phyloP scores from a whole-genome alignment of 2,113 vertebrate genomes.

The Pavo muticus region DNA sequence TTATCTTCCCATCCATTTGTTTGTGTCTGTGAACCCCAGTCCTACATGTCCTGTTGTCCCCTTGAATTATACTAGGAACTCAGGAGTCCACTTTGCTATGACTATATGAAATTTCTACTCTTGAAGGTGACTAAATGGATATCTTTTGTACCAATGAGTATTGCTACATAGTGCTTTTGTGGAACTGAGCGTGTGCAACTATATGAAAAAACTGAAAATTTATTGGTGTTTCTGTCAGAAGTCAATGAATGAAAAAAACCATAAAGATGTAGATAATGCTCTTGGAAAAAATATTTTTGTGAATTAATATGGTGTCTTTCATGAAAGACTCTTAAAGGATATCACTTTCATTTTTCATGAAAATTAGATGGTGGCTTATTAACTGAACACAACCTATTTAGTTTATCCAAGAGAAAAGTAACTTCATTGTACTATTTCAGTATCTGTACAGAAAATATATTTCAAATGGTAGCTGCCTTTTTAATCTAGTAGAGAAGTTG shows the following conservation, averaged over 20 bases:
- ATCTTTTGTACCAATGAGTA: background rate
- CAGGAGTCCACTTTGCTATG: background rate
- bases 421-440: conserved; percentile 12
- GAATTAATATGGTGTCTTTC: background rate
- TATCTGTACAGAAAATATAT: background rate
- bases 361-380: background rate
- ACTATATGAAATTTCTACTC: background rate
- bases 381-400: conserved; percentile 6
- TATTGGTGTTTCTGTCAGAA: background rate
- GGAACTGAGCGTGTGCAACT: background rate
- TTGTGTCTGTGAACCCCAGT: background rate
- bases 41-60: background rate
- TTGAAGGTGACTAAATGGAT: background rate
- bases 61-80: background rate
- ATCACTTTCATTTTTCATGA: background rate
- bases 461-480: conserved; percentile 5
- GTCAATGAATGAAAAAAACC: background rate
- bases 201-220: background rate
- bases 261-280: background rate
- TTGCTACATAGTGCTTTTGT: background rate
- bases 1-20: background rate
- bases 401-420: background rate
- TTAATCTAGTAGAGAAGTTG: conserved; percentile 11
- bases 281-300: background rate
- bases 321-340: background rate